phyloP scores from a whole-genome alignment of 2,888 invertebrate species.

The Troglohyphantes excavatus region DNA sequence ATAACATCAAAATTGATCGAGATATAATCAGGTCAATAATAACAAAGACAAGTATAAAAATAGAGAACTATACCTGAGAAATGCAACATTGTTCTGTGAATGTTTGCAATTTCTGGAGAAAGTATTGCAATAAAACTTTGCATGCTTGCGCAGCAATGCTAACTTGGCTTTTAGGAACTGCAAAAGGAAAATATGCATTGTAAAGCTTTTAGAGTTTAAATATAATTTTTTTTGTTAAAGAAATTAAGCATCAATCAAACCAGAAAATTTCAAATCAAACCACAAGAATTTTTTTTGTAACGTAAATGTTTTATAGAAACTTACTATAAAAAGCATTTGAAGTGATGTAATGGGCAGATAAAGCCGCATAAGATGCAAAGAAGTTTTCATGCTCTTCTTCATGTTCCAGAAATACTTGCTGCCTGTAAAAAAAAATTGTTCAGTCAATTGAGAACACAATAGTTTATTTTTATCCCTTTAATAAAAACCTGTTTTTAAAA shows the following conservation, averaged over 20 bases:
- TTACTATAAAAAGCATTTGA: conserved; percentile 88
- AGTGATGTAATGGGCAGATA: conserved; percentile 93
- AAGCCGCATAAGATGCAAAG: conserved; percentile 92
- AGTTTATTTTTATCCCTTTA: no score
- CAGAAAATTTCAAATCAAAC: not conserved
- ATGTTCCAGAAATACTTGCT: conserved; percentile 91
- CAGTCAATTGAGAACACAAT: no score
- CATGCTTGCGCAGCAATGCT: conserved; percentile 88
- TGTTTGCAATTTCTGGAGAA: conserved; percentile 84
- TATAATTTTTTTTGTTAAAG: not conserved
- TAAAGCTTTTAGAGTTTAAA: not conserved
- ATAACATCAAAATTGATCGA: no score
- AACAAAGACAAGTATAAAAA: not conserved
- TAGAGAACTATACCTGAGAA: conserved; percentile 81
- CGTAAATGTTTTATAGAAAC: conserved; percentile 84
- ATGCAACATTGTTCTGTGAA: conserved; percentile 82
- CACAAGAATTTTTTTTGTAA: not conserved
- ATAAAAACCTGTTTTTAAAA: no score
- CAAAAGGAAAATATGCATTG: conserved; percentile 74
- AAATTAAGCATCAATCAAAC: not conserved
- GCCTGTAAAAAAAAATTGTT: conserved; percentile 90
- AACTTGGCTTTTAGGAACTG: conserved; percentile 88
- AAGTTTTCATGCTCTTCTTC: conserved; percentile 92
- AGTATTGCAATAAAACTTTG: conserved; percentile 87
- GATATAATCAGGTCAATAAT: no score